Evolutionary conservation across 2,113 vertebrate genomes (phyloP).

Genomic region (Lagopus muta): DNA sequence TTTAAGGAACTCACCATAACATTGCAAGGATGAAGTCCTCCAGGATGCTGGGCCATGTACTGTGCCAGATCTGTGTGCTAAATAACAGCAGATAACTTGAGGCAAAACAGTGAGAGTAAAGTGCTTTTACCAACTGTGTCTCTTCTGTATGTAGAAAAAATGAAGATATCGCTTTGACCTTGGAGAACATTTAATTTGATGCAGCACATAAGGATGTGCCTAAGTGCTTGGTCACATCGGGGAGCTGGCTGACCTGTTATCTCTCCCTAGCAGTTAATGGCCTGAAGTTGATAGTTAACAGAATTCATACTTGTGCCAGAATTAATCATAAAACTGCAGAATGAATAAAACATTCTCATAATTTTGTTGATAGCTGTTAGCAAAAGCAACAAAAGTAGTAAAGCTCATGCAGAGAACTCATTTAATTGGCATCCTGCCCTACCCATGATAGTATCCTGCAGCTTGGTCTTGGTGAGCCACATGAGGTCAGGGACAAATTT

Average conservation of each 20-base stretch:
- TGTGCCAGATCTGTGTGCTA: slow-evolving; percentile 90
- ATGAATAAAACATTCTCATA: neutral
- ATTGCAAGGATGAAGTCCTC: slow-evolving; percentile 85
- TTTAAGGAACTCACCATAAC: slow-evolving; percentile 79
- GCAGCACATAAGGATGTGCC: neutral
- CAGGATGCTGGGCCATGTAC: slow-evolving; percentile 90
- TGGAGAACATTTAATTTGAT: neutral
- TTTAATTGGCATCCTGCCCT: neutral
- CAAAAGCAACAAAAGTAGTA: slow-evolving; percentile 1
- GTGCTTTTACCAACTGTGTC: neutral
- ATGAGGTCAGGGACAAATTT: neutral
- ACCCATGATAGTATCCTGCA: neutral
- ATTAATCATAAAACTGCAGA: neutral
- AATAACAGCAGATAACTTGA: slow-evolving; percentile 19
- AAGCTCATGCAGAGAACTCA: neutral
- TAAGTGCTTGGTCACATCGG: neutral
- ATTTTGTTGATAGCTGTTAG: neutral
- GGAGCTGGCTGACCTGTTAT: neutral
- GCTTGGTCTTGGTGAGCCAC: neutral
- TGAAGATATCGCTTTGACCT: neutral
- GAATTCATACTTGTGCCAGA: neutral
- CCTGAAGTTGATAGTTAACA: neutral
- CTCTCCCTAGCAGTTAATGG: neutral
- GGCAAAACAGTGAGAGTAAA: neutral
- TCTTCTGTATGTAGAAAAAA: neutral